Base-by-base conservation (phyloP, 2,888 invertebrate genomes). In the Phalera bucephala region DNA sequence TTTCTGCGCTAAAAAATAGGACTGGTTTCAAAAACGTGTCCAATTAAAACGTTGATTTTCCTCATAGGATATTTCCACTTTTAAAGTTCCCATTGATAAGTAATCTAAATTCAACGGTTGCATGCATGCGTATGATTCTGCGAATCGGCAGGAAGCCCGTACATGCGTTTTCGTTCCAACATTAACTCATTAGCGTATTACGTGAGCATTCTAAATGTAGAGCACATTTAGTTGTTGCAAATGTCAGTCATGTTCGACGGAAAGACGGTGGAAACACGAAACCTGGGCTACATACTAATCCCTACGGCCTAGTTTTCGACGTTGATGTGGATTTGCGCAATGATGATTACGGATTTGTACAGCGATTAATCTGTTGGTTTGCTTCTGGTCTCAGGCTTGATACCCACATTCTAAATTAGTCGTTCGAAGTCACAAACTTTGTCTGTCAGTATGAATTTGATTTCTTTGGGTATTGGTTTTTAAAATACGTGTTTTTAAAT, bases 121-220 rank as follows among this genome's bases (percentile, higher is more conserved):
- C 45, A 28, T 43, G 44, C 40, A 40, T 49, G n/a, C 57, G 51
- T 55, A 42, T 46, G 58, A 34, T 73, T 70, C 72, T 62, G 33
- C 41, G 72, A 71, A 77, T 37, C 40, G 51, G 55, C 77, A 76
- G 77, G 77, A 77, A 73, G 63, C 58, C 33, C 40, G 36, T 37
- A 45, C 52, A 40, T 56, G 48, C 62, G 40, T 46, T 57, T 60
- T 51, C 49, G 54, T 54, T 54, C 45, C 52, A 48, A 55, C 44
- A 44, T 51, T 48, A 52, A 47, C 55, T 60, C 53, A 65, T 61
- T 65, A 33, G 40, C 37, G 29, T 37, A 22, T 45, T 61, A 58
- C 52, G 41, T 56, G 53, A 44, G 50, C 51, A 49, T 47, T 57
- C 54, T 57, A 61, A 64, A 66, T 58, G 51, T 58, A 59, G 57